These are phyloP conservation scores for western clawed frog (Xenopus tropicalis) DNA, from an alignment of 2,113 vertebrate genomes.

Conservation along the genomic window DNA sequence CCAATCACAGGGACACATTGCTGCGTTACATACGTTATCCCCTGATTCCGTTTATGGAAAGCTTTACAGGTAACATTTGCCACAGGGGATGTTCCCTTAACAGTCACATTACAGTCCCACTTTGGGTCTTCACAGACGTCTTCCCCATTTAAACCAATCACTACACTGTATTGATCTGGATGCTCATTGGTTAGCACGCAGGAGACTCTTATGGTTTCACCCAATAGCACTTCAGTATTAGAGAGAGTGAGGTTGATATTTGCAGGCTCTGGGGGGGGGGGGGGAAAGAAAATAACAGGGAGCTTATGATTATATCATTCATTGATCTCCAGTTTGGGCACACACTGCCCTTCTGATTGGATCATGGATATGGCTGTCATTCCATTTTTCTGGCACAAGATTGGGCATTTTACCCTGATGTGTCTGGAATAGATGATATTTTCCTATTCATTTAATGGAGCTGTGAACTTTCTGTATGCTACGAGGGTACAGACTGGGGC, in stretches of 20 bases:
- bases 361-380: too few relatives aligned
- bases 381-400: too few relatives aligned
- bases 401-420: too few relatives aligned
- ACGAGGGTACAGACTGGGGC: too few relatives aligned
- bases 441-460: too few relatives aligned
- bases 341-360: too few relatives aligned
- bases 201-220: background rate
- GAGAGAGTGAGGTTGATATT: background rate
- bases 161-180: background rate
- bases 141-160: background rate
- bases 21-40: background rate
- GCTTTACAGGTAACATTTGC: background rate
- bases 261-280: slow-evolving; percentile 5
- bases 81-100: background rate
- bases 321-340: too few relatives aligned
- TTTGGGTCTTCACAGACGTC: too few relatives aligned
- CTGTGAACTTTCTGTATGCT: too few relatives aligned
- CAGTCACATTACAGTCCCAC: background rate
- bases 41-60: background rate
- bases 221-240: background rate
- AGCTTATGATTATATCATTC: too few relatives aligned
- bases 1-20: background rate
- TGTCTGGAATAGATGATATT: too few relatives aligned
- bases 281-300: too few relatives aligned
- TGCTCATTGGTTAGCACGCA: background rate